Evolutionary conservation across 2,888 invertebrate species (phyloP).

Genomic region (Pterostichus madidus): DNA sequence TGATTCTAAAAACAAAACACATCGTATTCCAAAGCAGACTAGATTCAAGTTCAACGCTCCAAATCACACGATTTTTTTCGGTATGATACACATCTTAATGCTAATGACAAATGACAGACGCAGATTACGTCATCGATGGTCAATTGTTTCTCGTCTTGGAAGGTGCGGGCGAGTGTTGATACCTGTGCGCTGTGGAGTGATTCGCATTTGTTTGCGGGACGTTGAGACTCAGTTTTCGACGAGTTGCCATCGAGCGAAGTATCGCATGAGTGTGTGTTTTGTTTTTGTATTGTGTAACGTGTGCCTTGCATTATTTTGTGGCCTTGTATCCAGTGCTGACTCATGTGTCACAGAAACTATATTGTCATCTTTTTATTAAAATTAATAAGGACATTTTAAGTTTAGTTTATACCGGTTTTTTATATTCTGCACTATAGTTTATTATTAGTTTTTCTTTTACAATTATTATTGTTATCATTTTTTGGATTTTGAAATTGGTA

Average conservation of each 20-base stretch:
- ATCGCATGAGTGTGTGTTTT: slow-evolving; percentile 24
- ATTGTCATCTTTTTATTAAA: slow-evolving; percentile 17
- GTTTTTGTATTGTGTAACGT: slow-evolving; percentile 52
- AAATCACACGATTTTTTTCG: background rate
- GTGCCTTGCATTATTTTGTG: slow-evolving; percentile 48
- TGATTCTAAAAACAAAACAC: too few species aligned
- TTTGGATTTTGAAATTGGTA: too few species aligned
- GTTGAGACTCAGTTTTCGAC: slow-evolving; percentile 32
- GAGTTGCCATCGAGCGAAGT: slow-evolving; percentile 37
- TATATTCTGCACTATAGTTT: too few species aligned
- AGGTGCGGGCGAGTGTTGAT: slow-evolving; percentile 20
- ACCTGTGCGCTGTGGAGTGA: slow-evolving; percentile 34
- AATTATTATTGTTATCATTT: too few species aligned
- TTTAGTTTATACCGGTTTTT: background rate
- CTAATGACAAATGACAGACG: slow-evolving; percentile 23
- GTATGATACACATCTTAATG: background rate
- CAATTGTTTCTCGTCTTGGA: slow-evolving; percentile 46
- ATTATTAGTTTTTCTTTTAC: too few species aligned
- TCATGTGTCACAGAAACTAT: slow-evolving; percentile 24
- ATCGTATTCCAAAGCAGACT: too few species aligned
- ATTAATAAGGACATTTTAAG: slow-evolving; percentile 21
- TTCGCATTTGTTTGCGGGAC: slow-evolving; percentile 29
- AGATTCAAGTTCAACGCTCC: slow-evolving; percentile 26
- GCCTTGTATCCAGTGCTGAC: slow-evolving; percentile 32
- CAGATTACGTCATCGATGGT: slow-evolving; percentile 34